Evolutionary conservation across 2,797 vertebrate genomes (phyloP).

Genomic region (Fistularia tabacaria): DNA sequence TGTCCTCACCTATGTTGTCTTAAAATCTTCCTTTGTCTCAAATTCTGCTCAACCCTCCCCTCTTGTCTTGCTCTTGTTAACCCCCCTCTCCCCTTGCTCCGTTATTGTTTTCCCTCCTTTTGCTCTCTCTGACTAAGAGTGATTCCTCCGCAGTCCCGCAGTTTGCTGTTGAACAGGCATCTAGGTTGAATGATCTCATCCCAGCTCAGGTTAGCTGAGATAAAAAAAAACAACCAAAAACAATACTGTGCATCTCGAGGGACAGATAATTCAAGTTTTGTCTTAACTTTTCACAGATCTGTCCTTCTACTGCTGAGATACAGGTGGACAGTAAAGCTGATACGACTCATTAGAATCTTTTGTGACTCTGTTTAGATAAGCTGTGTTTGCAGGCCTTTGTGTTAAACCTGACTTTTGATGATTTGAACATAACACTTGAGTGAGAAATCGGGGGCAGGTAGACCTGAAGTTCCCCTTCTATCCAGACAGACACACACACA

Average conservation of each 20-base stretch:
- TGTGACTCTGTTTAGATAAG: too few species aligned
- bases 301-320: neutral
- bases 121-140: slow-evolving; percentile 25
- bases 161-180: slow-evolving; percentile 26
- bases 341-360: neutral
- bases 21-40: slow-evolving; percentile 1
- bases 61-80: neutral
- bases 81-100: slow-evolving; percentile 2
- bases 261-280: too few species aligned
- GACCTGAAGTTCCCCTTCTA: slow-evolving; percentile 11
- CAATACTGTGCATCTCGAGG: too few species aligned
- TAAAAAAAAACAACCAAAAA: too few species aligned
- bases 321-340: neutral
- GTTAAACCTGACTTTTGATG: too few species aligned
- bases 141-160: slow-evolving; percentile 24
- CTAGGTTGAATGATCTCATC: slow-evolving; percentile 45
- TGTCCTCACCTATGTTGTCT: neutral
- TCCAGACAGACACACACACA: slow-evolving; percentile 17
- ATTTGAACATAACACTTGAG: slow-evolving; percentile 6
- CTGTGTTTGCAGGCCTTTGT: too few species aligned
- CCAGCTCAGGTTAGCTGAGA: slow-evolving; percentile 27
- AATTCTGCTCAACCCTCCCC: slow-evolving; percentile 2
- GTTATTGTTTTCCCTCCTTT: slow-evolving; percentile 1
- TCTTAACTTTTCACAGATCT: too few species aligned
- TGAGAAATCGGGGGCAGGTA: slow-evolving; percentile 25